Base-by-base conservation (phyloP, 2,888 invertebrate species). In the Trachelus iudaicus region DNA sequence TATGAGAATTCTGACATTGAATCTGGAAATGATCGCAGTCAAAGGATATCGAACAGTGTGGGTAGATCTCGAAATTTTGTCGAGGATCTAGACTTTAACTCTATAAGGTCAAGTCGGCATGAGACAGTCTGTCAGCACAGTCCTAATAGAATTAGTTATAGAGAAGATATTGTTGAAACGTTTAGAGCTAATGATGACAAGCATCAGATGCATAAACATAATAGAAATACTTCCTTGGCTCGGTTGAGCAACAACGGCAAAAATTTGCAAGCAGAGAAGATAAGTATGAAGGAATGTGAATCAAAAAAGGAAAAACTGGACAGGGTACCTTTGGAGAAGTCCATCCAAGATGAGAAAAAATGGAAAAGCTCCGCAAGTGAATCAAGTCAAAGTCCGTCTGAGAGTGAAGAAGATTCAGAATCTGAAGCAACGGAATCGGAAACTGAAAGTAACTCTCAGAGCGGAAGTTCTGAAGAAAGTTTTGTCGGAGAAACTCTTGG, bases 371-470 rank as follows among this genome's bases (percentile, higher is more conserved):
- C 81, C 11, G 11, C 77, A 1, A 83, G 81, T 69, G 82, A 86
- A 37, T 81, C 85, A 1, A 84, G 83, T 6, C 82, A 81, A 13
- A 86, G 80, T 56, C 82, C 83, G 23, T 79, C 78, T 1, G 78
- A 75, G 23, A 82, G 79, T 56, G 81, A 79, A 12, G 79, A 80
- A 0, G 82, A 81, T 68, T 84, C 83, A 15, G 83, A 84, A 73
- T 73, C 81, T 1, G 83, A 80, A 30, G 77, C 74, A 34, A 81
- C 82, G 1, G 84, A 77, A 34, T 83, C 84, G 83, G 90, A 69
- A 56, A 75, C 69, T 68, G 15, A 81, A 79, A 34, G 23, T 81
- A 12, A 73, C 79, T 69, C 77, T 69, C 35, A 80, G 78, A n/a
- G 71, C 81, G 35, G 80, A 80, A 68, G 69, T 69, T 11, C 81